Evolutionary conservation across 2,797 vertebrate species (phyloP).

Genomic region (Stomatorhinus walkeri): DNA sequence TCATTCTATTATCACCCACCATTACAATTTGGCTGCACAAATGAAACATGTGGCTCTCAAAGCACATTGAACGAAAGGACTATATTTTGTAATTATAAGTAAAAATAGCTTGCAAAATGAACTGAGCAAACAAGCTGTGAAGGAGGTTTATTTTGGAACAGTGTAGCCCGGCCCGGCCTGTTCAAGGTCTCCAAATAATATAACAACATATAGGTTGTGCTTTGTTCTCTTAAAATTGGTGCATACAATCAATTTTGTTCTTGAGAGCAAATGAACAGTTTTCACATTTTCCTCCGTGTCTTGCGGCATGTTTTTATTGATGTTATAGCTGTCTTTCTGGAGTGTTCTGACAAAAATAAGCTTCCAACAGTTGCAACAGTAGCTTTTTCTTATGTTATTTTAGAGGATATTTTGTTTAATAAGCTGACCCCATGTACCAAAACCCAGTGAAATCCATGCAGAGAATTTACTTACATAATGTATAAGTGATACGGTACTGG

Average conservation of each 20-base stretch:
- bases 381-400: neutral
- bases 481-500: neutral
- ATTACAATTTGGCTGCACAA: neutral
- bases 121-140: neutral
- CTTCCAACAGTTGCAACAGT: neutral
- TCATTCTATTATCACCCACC: neutral
- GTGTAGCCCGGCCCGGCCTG: neutral
- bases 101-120: neutral
- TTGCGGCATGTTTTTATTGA: neutral
- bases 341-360: slow-evolving; percentile 1
- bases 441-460: neutral
- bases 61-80: neutral
- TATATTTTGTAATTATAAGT: neutral
- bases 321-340: neutral
- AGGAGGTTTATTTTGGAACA: neutral
- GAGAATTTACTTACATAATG: neutral
- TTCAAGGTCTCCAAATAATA: neutral
- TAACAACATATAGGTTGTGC: neutral
- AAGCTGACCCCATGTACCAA: neutral
- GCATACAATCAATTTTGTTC: neutral
- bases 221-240: neutral
- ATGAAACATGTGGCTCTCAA: neutral
- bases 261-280: neutral
- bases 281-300: neutral
- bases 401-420: neutral